Evolutionary conservation across 2,888 invertebrate genomes (phyloP), one percentile per base, ranked within the genome.

Genomic region (Globia sparganii): DNA sequence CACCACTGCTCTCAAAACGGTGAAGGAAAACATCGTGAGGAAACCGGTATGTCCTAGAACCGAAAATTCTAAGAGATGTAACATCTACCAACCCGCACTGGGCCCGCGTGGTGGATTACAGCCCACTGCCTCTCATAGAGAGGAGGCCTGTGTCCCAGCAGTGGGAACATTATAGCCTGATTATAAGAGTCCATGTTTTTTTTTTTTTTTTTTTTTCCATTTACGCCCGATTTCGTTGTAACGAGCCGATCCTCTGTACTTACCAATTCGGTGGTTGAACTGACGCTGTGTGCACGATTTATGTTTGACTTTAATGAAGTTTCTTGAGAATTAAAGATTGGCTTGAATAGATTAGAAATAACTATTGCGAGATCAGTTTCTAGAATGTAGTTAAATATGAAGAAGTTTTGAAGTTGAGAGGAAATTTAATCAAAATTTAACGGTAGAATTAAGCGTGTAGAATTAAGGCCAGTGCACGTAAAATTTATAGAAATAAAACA

Each of bases 281-380:
- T 80, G 65, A 69, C 31, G 59, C 56, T 59, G 59, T 21, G 53
- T 58, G 34, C 62, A 79, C 61, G n/a, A 75, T 80, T 75, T 80
- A 64, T 53, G 43, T 28, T 58, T 15, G 25, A 58, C 62, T 64
- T 49, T 40, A 74, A 56, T 56, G 4, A 74, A 67, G 61, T 74
- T 79, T 58, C 56, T 64, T 40, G 2, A 25, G n/a, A 31, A 49
- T 79, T 78, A 72, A 58, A 72, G 53, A 73, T 75, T 13, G 28
- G 43, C 34, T 79, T 66, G 79, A 72, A 37, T 65, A 78, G 9
- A 40, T 78, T 25, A 49, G 56, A 72, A 49, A 58, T 65, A 78
- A 53, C 34, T 61, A 43, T 56, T 46, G n/a, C 4, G 8, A n/a
- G 28, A 65, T 37, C 0, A 31, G 13, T 37, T 59, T 11, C 0